Evolutionary conservation across 2,113 vertebrate species (phyloP), one percentile per base, ranked within the genome.

Genomic region (Archilochus colubris): DNA sequence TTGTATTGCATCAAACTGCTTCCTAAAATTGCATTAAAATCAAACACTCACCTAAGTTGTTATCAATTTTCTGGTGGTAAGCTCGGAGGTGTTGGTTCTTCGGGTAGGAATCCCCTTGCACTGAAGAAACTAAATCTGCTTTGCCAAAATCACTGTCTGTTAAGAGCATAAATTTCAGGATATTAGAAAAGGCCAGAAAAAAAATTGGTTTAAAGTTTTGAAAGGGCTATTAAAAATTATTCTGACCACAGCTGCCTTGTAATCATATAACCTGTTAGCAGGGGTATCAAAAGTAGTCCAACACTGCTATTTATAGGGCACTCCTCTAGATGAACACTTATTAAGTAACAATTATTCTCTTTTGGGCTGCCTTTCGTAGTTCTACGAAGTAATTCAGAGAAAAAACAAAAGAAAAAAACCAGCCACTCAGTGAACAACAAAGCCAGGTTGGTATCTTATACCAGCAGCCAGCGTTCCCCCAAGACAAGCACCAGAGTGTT

Each of bases 21-120:
- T 48, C 46, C 18, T 48, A 48, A 48, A 66, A 9, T 1, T 55
- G 9, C 10, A 38, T 46, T 18, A 74, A 46, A 46, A n/a, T 59
- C 43, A 43, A 58, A 74, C 24, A 85, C 97, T 97, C 97, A 99
- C 99, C 99, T 63, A 99, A 97, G 92, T 99, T 99, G 38, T 79
- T 98, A 97, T 99, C 99, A 12, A 99, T 98, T 91, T 98, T 98
- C 87, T 99, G 97, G 91, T 99, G 99, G 92, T 98, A 99, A 72
- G 98, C 94, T 72, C 63, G 97, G 30, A 99, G 98, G 25, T 98
- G 97, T 27, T 92, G 96, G 86, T 99, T 99, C 96, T 97, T 98
- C 1, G 98, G 90, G 74, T 98, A 97, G 73, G 58, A 46, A 77
- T 98, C 98, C 8, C 97, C 74, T 94, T 96, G 82, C 95, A 72